These are phyloP conservation scores for Crossocerus cetratus DNA, from an alignment of 2,888 invertebrate species.

Conservation along the genomic window DNA sequence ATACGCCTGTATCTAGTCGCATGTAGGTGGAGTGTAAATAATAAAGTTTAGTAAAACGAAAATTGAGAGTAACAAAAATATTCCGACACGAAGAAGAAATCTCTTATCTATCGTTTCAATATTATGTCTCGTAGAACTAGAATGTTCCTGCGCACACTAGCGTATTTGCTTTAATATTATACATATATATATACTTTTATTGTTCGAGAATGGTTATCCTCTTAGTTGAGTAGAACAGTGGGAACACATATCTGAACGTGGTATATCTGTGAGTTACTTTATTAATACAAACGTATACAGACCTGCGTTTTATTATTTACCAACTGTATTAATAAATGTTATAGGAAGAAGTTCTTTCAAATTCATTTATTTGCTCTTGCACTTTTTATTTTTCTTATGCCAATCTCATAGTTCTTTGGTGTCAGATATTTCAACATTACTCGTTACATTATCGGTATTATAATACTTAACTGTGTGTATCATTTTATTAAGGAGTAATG, in stretches of 20 bases:
- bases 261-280: constrained; percentile 58
- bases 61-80: constrained; percentile 37
- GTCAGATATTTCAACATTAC: too few relatives aligned
- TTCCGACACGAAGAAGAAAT: constrained; percentile 20
- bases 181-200: constrained; percentile 6
- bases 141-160: constrained; percentile 59
- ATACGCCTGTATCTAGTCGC: constrained; percentile 42
- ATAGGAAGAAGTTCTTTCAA: constrained; percentile 37
- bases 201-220: constrained; percentile 12
- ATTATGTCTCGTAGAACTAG: constrained; percentile 56
- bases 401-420: not conserved
- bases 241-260: constrained; percentile 43
- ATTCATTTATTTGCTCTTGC: too few relatives aligned
- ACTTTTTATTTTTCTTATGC: constrained; percentile 7
- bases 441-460: too few relatives aligned
- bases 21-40: constrained; percentile 62
- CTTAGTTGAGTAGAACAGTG: constrained; percentile 26
- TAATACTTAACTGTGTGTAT: too few relatives aligned
- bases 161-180: constrained; percentile 19
- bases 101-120: constrained; percentile 56
- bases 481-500: too few relatives aligned
- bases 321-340: constrained; percentile 58
- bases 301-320: constrained; percentile 56
- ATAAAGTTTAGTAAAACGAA: constrained; percentile 58
- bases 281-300: constrained; percentile 61